Evolutionary conservation across 2,797 vertebrate genomes (phyloP).

Genomic region (Cossypha niveicapilla): DNA sequence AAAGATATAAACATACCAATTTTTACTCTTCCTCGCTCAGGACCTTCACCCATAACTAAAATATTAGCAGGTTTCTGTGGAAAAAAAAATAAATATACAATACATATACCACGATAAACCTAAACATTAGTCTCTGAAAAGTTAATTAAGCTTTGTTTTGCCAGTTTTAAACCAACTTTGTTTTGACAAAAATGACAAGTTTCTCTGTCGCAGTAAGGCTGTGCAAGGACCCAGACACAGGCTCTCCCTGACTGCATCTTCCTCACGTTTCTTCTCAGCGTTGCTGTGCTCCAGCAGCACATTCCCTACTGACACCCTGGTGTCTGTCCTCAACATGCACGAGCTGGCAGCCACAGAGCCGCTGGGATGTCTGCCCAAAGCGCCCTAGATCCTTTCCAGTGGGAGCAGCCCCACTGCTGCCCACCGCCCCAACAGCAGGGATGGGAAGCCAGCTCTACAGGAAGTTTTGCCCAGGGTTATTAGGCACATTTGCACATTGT

Average conservation of each 20-base stretch:
- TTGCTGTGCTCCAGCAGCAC: background rate
- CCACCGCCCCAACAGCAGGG: background rate
- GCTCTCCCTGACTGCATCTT: background rate
- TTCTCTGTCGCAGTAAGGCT: conserved; percentile 14
- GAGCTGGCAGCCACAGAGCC: background rate
- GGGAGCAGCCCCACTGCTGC: background rate
- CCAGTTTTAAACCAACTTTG: conserved; percentile 66
- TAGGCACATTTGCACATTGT: background rate
- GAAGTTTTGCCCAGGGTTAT: background rate
- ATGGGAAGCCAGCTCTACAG: background rate
- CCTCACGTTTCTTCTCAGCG: accelerated
- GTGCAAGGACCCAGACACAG: conserved; percentile 20
- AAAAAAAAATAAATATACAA: conserved; percentile 80
- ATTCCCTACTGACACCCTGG: background rate
- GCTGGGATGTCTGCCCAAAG: background rate
- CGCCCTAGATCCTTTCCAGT: background rate
- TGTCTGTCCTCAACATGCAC: background rate
- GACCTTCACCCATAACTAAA: conserved; percentile 99
- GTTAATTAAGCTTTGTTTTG: conserved; percentile 62
- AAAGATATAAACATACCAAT: conserved; percentile 90
- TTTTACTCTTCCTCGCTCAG: conserved; percentile 99
- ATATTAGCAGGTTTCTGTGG: conserved; percentile 99
- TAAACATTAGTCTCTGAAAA: conserved; percentile 69
- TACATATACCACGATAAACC: conserved; percentile 77
- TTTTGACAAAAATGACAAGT: conserved; percentile 54